phyloP scores from a whole-genome alignment of 2,113 vertebrate species.

The Atrichornis clamosus region DNA sequence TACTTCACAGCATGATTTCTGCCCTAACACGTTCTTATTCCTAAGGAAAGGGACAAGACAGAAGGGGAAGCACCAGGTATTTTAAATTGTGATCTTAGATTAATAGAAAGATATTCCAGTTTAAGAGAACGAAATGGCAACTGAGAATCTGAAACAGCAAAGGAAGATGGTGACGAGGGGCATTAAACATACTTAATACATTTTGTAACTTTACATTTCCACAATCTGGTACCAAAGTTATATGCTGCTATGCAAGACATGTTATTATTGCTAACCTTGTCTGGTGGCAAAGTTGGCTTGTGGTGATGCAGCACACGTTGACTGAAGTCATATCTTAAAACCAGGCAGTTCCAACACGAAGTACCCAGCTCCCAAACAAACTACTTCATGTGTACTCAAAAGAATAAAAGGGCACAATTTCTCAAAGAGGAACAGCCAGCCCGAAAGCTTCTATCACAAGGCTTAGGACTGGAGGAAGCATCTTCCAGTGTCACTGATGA shows the following conservation, averaged over 20 bases:
- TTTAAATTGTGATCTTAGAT: neutral
- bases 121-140: neutral
- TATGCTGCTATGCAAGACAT: neutral
- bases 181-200: neutral
- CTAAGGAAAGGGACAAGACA: neutral
- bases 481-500: neutral
- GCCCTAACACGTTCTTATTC: neutral
- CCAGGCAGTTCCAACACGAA: neutral
- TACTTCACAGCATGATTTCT: neutral
- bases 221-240: neutral
- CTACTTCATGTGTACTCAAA: neutral
- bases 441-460: neutral
- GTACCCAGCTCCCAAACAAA: neutral
- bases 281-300: neutral
- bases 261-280: neutral
- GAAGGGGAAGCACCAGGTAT: neutral
- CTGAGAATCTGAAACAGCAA: neutral
- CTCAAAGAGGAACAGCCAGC: neutral
- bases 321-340: neutral
- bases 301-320: neutral
- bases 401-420: neutral
- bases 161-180: fast-evolving
- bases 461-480: neutral
- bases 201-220: neutral
- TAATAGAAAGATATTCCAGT: neutral